A percentile compares a stretch with the other conserved stretches of the same genome.
Evolutionary conservation across 92 coral and sea anemone species (phyloP).

Genomic region (Hydrozoanthus gracilis): DNA sequence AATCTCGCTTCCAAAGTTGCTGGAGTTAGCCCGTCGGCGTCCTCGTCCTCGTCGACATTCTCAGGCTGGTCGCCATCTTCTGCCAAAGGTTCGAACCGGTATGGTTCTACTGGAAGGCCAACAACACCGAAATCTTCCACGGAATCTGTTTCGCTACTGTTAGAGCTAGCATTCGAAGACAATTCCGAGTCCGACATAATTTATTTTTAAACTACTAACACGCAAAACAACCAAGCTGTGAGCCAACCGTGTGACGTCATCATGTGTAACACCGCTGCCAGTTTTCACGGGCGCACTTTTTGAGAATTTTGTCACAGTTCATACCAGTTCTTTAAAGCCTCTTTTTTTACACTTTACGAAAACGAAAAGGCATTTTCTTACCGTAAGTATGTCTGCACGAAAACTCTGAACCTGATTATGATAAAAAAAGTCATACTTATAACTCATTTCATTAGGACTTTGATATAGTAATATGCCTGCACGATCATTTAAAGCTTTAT

Average conservation of each 20-base stretch:
- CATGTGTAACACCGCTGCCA: background rate
- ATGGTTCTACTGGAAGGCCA: too few relatives aligned
- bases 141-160: background rate
- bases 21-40: background rate
- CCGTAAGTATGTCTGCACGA: background rate
- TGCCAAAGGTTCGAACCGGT: too few relatives aligned
- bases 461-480: too few relatives aligned
- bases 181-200: constrained; percentile 1
- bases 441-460: background rate
- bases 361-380: background rate
- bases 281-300: constrained; percentile 26
- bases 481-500: too few relatives aligned
- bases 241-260: background rate
- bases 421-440: background rate
- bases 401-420: background rate
- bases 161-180: background rate
- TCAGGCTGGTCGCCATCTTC: background rate
- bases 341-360: constrained; percentile 14
- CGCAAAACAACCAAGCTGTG: background rate
- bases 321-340: background rate
- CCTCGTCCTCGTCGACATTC: background rate
- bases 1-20: background rate
- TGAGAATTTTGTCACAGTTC: too few relatives aligned
- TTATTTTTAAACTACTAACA: background rate
- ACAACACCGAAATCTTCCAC: too few relatives aligned